phyloP scores from a whole-genome alignment of 2,797 vertebrate species.

The Pelodytes ibericus region DNA sequence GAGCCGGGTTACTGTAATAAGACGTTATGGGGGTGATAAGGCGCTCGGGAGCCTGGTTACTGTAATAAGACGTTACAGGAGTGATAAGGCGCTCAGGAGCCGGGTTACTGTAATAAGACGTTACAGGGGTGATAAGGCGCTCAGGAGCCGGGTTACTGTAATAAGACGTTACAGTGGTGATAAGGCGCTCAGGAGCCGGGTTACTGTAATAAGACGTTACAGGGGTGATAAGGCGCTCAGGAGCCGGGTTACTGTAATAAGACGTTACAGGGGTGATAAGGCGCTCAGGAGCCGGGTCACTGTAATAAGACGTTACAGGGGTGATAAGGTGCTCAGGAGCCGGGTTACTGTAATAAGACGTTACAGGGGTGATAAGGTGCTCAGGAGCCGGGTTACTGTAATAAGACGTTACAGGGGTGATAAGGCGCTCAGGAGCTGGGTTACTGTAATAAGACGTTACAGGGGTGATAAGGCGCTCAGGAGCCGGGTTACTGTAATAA shows the following conservation, averaged over 20 bases:
- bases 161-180: background rate
- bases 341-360: constrained; percentile 34
- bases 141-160: background rate
- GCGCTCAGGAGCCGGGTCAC: background rate
- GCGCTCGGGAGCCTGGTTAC: background rate
- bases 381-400: constrained; percentile 17
- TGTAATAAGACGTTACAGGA: background rate
- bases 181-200: background rate
- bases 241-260: background rate
- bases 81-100: background rate
- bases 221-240: background rate
- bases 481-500: constrained; percentile 33
- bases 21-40: background rate
- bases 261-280: background rate
- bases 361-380: constrained; percentile 33
- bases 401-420: constrained; percentile 28
- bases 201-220: background rate
- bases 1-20: background rate
- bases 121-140: background rate
- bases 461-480: constrained; percentile 35
- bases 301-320: constrained; percentile 23
- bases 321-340: constrained; percentile 16
- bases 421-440: constrained; percentile 28
- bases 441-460: constrained; percentile 33
- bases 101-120: background rate